These are phyloP conservation scores for Ormyrus labotus DNA, from an alignment of 2,888 invertebrate genomes.

Conservation along the genomic window DNA sequence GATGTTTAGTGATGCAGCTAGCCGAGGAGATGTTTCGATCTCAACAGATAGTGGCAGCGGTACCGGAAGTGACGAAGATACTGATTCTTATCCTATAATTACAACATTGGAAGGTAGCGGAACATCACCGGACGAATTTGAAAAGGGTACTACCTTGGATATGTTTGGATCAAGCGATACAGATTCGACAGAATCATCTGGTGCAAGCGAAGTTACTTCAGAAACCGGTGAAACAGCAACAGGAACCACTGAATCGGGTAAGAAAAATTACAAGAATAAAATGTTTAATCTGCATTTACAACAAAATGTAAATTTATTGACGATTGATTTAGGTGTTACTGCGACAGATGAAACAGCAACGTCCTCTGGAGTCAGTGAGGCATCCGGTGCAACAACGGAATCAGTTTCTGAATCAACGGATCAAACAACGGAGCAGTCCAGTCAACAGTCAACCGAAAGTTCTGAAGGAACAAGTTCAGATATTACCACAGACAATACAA, in stretches of 20 bases:
- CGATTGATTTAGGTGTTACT: slow-evolving; percentile 41
- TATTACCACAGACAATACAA: slow-evolving; percentile 54
- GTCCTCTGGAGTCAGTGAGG: slow-evolving; percentile 31
- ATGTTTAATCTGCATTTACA: background rate
- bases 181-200: slow-evolving; percentile 37
- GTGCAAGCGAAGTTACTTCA: slow-evolving; percentile 37
- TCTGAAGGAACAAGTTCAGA: slow-evolving; percentile 49
- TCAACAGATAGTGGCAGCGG: slow-evolving; percentile 66
- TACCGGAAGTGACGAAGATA: slow-evolving; percentile 62
- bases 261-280: background rate
- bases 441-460: slow-evolving; percentile 55
- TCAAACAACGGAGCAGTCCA: slow-evolving; percentile 52
- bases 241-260: slow-evolving; percentile 54
- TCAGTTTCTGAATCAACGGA: slow-evolving; percentile 57
- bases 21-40: slow-evolving; percentile 66
- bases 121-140: slow-evolving; percentile 55
- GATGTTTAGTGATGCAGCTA: slow-evolving; percentile 69
- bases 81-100: slow-evolving; percentile 48
- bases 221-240: slow-evolving; percentile 43
- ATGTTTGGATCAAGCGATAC: slow-evolving; percentile 57
- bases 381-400: slow-evolving; percentile 49
- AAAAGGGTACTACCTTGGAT: slow-evolving; percentile 30
- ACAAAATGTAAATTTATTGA: background rate
- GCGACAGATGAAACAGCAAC: slow-evolving; percentile 42
- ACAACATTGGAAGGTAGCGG: slow-evolving; percentile 69